phyloP scores from a whole-genome alignment of 2,888 invertebrate genomes.

The Trichopria drosophilae region DNA sequence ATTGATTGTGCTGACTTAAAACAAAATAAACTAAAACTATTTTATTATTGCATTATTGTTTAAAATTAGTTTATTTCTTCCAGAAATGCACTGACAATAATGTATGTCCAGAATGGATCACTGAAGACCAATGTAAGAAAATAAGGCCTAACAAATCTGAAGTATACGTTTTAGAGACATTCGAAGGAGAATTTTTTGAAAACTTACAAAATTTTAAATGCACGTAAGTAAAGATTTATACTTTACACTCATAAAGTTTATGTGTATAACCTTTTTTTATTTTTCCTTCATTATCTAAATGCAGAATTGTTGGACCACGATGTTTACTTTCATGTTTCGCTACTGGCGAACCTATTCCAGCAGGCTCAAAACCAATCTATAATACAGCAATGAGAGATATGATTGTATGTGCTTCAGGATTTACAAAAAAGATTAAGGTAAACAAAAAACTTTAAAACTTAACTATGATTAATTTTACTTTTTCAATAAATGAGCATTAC shows the following conservation, averaged over 20 bases:
- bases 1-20: too few relatives aligned
- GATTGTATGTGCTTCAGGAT: constrained; percentile 67
- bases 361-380: constrained; percentile 74
- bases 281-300: constrained; percentile 42
- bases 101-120: constrained; percentile 67
- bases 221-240: constrained; percentile 64
- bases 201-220: constrained; percentile 68
- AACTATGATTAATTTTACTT: too few relatives aligned
- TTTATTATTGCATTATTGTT: too few relatives aligned
- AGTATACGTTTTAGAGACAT: constrained; percentile 78
- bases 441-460: too few relatives aligned
- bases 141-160: constrained; percentile 67
- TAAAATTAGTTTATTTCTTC: constrained; percentile 35
- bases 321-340: constrained; percentile 76
- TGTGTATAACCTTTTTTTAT: neutral
- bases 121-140: constrained; percentile 64
- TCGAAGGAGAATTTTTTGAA: constrained; percentile 73
- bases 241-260: constrained; percentile 10
- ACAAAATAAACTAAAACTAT: too few relatives aligned
- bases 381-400: constrained; percentile 79
- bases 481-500: too few relatives aligned
- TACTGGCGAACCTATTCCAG: constrained; percentile 74
- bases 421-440: constrained; percentile 61
- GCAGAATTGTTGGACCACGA: constrained; percentile 80
- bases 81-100: constrained; percentile 67